phyloP scores from a whole-genome alignment of 2,113 vertebrate genomes.

The Podarcis raffonei region DNA sequence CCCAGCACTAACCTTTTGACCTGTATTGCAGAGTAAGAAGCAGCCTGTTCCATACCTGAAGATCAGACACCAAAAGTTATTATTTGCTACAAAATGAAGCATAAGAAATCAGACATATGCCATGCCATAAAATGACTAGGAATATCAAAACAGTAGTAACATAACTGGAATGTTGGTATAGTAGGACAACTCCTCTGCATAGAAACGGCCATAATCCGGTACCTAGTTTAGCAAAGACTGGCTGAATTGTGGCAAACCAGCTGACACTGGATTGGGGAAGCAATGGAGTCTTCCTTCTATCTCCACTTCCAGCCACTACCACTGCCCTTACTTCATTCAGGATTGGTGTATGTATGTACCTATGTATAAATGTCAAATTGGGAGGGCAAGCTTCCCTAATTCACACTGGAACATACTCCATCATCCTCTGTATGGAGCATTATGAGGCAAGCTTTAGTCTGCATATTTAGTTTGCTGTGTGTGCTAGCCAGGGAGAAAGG shows the following conservation, averaged over 20 bases:
- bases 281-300: too few species aligned
- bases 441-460: background rate
- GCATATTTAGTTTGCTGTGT: background rate
- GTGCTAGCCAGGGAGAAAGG: background rate
- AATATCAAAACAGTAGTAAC: background rate
- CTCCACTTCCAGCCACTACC: background rate
- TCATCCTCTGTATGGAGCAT: background rate
- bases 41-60: slow-evolving; percentile 95
- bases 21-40: slow-evolving; percentile 94
- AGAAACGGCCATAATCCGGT: background rate
- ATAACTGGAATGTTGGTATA: background rate
- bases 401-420: background rate
- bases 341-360: background rate
- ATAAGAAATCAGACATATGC: background rate
- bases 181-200: background rate
- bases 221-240: background rate
- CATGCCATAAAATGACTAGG: background rate
- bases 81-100: background rate
- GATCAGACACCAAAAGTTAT: background rate
- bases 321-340: background rate
- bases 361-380: background rate
- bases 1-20: slow-evolving; percentile 83
- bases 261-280: background rate
- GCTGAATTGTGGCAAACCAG: background rate
- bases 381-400: background rate